A percentile compares a stretch with the other conserved stretches of the same genome.
These are phyloP conservation scores for Crambe crambe DNA, from an alignment of 37 sponge, comb jelly and placozoan genomes.

Conservation along the genomic window DNA sequence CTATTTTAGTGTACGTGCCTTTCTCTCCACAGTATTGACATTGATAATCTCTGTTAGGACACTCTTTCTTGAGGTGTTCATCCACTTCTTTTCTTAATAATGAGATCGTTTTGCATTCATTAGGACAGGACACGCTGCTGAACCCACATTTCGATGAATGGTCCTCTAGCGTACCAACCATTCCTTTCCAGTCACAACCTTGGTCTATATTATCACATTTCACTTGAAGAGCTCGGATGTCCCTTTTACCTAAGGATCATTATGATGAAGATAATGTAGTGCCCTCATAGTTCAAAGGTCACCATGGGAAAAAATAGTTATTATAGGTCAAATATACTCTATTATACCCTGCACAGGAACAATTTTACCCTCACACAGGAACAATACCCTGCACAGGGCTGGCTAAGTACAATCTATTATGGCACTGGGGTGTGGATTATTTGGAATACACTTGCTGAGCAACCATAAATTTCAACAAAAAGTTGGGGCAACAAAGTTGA, in stretches of 20 bases:
- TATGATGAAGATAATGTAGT: too few species aligned
- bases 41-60: slow-evolving; percentile 22
- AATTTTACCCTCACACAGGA: too few species aligned
- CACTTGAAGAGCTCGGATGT: slow-evolving; percentile 15
- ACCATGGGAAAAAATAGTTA: too few species aligned
- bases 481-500: too few species aligned
- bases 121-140: slow-evolving; percentile 5
- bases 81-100: neutral
- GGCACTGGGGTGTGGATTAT: too few species aligned
- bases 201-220: slow-evolving; percentile 6
- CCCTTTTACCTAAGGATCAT: slow-evolving; percentile 2
- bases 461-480: too few species aligned
- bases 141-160: slow-evolving; percentile 13
- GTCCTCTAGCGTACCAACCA: slow-evolving; percentile 16
- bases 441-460: too few species aligned
- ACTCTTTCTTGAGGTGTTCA: neutral
- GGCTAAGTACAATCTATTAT: too few species aligned
- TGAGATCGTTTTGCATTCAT: neutral
- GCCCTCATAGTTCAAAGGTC: too few species aligned
- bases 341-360: too few species aligned
- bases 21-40: slow-evolving; percentile 21
- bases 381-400: too few species aligned
- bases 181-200: slow-evolving; percentile 21
- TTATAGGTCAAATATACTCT: too few species aligned
- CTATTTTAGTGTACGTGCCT: slow-evolving; percentile 11